Percentiles rank a stretch among this genome's conserved stretches.
These are phyloP conservation scores for Malurus leucopterus DNA, from an alignment of 2,797 vertebrate genomes.

Conservation along the genomic window DNA sequence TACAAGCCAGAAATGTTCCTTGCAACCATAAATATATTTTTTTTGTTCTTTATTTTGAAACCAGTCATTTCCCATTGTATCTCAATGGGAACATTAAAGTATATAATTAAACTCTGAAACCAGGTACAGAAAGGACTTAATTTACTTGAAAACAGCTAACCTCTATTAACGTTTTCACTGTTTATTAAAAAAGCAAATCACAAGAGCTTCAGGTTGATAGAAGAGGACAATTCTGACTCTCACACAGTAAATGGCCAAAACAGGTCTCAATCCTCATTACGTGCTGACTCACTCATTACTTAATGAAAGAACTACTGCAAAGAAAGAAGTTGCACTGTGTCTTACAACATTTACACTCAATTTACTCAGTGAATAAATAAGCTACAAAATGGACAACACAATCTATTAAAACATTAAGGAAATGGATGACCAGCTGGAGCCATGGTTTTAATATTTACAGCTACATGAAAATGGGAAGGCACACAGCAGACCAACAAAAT, in stretches of 20 bases:
- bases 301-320: neutral
- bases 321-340: neutral
- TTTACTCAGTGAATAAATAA: neutral
- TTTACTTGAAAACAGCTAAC: constrained; percentile 3
- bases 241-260: neutral
- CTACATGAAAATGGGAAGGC: neutral
- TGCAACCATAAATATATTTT: neutral
- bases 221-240: neutral
- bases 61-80: neutral
- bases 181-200: constrained; percentile 46
- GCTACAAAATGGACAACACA: neutral
- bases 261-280: neutral
- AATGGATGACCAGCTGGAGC: neutral
- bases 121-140: neutral
- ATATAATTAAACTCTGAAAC: neutral
- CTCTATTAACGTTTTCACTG: neutral
- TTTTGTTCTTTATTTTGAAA: neutral
- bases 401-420: neutral
- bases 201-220: neutral
- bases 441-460: neutral
- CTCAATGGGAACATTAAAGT: neutral
- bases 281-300: neutral
- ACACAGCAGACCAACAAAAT: neutral
- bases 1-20: neutral
- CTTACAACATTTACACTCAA: neutral